phyloP scores from a whole-genome alignment of 2,888 invertebrate genomes.

The Dascillus cervinus region DNA sequence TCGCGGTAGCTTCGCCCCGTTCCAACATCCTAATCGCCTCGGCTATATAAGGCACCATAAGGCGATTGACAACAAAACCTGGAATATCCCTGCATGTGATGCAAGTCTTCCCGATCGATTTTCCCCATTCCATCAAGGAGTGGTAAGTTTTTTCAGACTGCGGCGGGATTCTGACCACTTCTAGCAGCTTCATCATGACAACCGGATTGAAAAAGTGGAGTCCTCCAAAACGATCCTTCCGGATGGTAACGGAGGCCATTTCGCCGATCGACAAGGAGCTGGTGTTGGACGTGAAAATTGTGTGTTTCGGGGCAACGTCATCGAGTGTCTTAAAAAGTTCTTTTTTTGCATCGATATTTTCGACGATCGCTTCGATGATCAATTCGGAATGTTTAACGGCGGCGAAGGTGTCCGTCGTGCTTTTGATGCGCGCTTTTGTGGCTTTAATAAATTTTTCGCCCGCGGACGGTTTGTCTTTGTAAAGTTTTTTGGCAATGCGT shows the following conservation, averaged over 20 bases:
- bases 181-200: conserved; percentile 81
- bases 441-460: conserved; percentile 61
- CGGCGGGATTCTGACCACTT: conserved; percentile 67
- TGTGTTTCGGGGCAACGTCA: conserved; percentile 60
- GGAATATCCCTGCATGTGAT: conserved; percentile 88
- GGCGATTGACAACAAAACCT: conserved; percentile 84
- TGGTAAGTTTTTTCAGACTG: conserved; percentile 71
- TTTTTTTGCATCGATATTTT: conserved; percentile 64
- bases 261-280: conserved; percentile 79
- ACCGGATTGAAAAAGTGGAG: conserved; percentile 91
- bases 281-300: conserved; percentile 83
- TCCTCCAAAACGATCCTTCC: conserved; percentile 72
- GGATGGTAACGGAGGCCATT: conserved; percentile 65
- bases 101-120: conserved; percentile 72
- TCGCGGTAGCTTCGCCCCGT: conserved; percentile 61
- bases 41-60: conserved; percentile 73
- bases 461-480: conserved; percentile 58
- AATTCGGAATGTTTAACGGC: conserved; percentile 62
- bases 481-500: conserved; percentile 70
- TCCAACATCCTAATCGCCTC: conserved; percentile 76
- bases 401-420: conserved; percentile 52
- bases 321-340: conserved; percentile 68
- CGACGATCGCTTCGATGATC: conserved; percentile 80
- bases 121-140: conserved; percentile 69
- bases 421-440: conserved; percentile 52